These are phyloP conservation scores for Paramisgurnus dabryanus DNA, from an alignment of 2,113 vertebrate genomes.

Conservation along the genomic window DNA sequence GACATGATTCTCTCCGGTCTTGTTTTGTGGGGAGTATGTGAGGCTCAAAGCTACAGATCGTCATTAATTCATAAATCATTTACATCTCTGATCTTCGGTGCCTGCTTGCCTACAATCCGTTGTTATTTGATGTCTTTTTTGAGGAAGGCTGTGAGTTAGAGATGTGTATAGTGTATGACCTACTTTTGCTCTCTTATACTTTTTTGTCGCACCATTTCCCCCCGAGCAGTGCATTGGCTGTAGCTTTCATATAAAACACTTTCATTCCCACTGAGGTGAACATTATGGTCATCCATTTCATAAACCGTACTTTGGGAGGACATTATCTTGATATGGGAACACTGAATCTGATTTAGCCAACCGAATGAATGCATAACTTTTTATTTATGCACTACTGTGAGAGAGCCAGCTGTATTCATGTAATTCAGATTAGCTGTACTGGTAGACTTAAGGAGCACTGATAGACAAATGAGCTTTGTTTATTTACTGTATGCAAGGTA, in stretches of 20 bases:
- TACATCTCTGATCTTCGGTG: slow-evolving; percentile 31
- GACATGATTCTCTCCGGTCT: neutral
- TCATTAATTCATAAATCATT: slow-evolving; percentile 50
- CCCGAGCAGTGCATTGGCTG: slow-evolving; percentile 4
- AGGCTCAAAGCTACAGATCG: slow-evolving; percentile 31
- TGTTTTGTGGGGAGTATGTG: slow-evolving; percentile 10
- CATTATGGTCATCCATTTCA: slow-evolving; percentile 29
- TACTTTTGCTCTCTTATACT: slow-evolving; percentile 32
- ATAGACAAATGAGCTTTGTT: slow-evolving; percentile 27
- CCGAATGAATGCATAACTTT: neutral
- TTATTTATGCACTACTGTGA: slow-evolving; percentile 3
- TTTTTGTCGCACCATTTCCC: slow-evolving; percentile 13
- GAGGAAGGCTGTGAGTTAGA: neutral
- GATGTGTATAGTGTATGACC: slow-evolving; percentile 27
- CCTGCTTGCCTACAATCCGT: slow-evolving; percentile 5
- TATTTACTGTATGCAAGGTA: neutral
- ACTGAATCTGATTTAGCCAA: slow-evolving; percentile 12
- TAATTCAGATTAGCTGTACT: neutral
- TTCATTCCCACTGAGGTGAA: neutral
- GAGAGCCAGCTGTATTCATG: neutral
- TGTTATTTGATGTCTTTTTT: slow-evolving; percentile 40
- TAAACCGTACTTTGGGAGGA: slow-evolving; percentile 1
- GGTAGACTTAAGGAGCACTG: neutral
- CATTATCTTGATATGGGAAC: slow-evolving; percentile 10
- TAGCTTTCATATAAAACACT: neutral